These are phyloP conservation scores for Melieria crassipennis DNA, from an alignment of 2,888 invertebrate species.

Conservation along the genomic window DNA sequence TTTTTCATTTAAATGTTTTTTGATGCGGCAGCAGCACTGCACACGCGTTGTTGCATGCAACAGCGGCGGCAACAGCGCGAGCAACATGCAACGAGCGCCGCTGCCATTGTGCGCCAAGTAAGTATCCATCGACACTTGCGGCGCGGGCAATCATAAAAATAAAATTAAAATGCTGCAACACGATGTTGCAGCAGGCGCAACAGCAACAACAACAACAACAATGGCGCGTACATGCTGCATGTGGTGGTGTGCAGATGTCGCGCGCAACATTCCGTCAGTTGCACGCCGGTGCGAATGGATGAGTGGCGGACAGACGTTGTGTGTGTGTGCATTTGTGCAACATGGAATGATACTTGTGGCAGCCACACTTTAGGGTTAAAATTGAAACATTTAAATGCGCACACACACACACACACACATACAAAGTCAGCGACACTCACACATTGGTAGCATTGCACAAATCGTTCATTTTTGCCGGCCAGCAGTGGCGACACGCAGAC, in stretches of 20 bases:
- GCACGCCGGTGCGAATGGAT: background rate
- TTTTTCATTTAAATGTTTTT: slow-evolving; percentile 36
- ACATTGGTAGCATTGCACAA: no score
- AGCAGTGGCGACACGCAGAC: no score
- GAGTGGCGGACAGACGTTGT: slow-evolving; percentile 13
- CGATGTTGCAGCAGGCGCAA: slow-evolving; percentile 14
- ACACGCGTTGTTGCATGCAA: slow-evolving; percentile 15
- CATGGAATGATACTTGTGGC: background rate
- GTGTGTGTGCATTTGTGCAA: slow-evolving; percentile 1
- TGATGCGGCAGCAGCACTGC: slow-evolving; percentile 33
- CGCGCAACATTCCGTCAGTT: slow-evolving; percentile 17
- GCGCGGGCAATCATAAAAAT: slow-evolving; percentile 16
- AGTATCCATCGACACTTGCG: slow-evolving; percentile 22
- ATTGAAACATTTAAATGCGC: slow-evolving; percentile 18
- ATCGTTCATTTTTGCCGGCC: no score
- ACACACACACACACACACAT: background rate
- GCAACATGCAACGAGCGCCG: background rate
- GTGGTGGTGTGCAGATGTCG: slow-evolving; percentile 27
- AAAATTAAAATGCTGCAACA: slow-evolving; percentile 28
- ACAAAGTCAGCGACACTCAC: background rate
- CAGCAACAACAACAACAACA: slow-evolving; percentile 19
- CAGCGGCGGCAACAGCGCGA: slow-evolving; percentile 37
- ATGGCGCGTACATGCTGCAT: background rate
- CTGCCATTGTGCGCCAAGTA: background rate
- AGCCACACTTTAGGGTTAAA: slow-evolving; percentile 23